These are phyloP conservation scores for Callimorpha dominula DNA, from an alignment of 2,888 invertebrate genomes.

Conservation along the genomic window DNA sequence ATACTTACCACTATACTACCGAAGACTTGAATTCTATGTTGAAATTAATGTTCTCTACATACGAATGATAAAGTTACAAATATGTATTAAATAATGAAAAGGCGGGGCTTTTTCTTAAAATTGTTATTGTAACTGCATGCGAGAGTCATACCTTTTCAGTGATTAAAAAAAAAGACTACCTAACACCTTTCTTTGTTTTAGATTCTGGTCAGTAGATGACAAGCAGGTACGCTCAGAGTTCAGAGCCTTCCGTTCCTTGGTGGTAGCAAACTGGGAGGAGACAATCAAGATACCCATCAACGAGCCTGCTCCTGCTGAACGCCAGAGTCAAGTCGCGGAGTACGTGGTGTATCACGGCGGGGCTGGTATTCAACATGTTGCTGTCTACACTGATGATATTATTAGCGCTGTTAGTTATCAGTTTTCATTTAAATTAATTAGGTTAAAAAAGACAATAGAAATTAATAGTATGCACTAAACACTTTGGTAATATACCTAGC, in stretches of 20 bases:
- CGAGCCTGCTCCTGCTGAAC: constrained; percentile 97
- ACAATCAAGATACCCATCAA: constrained; percentile 99
- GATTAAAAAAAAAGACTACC: too few relatives aligned
- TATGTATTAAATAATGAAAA: too few relatives aligned
- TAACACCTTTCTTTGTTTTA: constrained; percentile 45
- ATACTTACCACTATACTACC: constrained; percentile 88
- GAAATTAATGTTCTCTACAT: not conserved
- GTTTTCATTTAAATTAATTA: not conserved
- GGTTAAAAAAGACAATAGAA: too few relatives aligned
- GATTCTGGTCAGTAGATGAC: constrained; percentile 99
- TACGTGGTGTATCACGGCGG: constrained; percentile 99
- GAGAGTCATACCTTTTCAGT: too few relatives aligned
- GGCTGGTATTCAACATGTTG: constrained; percentile 99
- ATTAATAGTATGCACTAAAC: too few relatives aligned
- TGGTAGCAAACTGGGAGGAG: constrained; percentile 99
- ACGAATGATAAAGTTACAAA: not conserved
- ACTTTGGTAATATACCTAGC: not conserved
- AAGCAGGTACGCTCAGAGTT: constrained; percentile 98
- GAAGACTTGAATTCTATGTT: constrained; percentile 61
- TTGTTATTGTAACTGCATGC: not conserved
- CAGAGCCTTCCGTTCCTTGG: constrained; percentile 98
- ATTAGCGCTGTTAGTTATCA: constrained; percentile 90
- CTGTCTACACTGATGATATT: constrained; percentile 97
- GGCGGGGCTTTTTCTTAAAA: not conserved
- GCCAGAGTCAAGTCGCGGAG: constrained; percentile 99